Conservation (phyloP, 2,888 invertebrate species). For the Drosophila atroscutellata region DNA sequence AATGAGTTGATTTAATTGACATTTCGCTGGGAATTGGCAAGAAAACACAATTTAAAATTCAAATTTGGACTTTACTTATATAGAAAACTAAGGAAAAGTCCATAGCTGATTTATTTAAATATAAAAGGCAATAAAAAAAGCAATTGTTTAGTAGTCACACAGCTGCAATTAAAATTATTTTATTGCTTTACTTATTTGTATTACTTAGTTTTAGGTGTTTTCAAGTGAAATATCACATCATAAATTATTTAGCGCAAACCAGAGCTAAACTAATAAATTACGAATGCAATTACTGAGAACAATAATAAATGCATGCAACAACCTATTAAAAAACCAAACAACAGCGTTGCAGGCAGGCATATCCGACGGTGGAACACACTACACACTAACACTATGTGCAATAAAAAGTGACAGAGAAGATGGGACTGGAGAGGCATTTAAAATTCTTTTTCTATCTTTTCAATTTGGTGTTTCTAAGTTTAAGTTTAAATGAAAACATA, state of each 20-base stretch:
- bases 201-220: neutral
- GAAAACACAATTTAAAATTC: neutral
- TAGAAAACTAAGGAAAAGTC: neutral
- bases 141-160: neutral
- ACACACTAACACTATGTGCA: neutral
- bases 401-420: neutral
- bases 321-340: neutral
- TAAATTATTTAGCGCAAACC: neutral
- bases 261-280: conserved; percentile 14
- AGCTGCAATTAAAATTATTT: neutral
- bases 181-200: neutral
- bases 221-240: neutral
- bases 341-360: neutral
- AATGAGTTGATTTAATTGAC: conserved; percentile 9
- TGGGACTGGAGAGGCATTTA: fast-evolving
- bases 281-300: conserved; percentile 15
- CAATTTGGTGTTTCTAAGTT: neutral
- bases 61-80: neutral
- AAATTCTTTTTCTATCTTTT: neutral
- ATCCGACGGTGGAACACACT: neutral
- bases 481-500: neutral
- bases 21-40: neutral
- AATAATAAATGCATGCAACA: conserved; percentile 6
- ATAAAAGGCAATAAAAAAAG: neutral
- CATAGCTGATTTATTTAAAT: neutral